phyloP scores from a whole-genome alignment of 2,888 invertebrate genomes.

The Frankliniella fusca region DNA sequence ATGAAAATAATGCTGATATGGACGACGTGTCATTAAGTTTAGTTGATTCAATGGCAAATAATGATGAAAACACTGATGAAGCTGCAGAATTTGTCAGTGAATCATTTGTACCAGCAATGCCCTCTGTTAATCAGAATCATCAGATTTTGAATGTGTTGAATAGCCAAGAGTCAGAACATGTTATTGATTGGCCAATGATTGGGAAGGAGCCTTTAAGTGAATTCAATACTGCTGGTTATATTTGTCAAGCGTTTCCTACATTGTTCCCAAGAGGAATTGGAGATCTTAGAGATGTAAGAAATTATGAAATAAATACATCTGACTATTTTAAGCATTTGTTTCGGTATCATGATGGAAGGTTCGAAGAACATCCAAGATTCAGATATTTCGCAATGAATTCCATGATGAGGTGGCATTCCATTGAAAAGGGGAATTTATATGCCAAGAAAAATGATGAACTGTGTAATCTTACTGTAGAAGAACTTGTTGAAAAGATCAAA shows the following conservation, averaged over 20 bases:
- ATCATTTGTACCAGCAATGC: not conserved
- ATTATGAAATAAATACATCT: not conserved
- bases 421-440: not conserved
- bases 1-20: not conserved
- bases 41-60: too few relatives aligned
- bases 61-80: not conserved
- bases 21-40: too few relatives aligned
- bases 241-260: constrained; percentile 33
- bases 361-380: constrained; percentile 30
- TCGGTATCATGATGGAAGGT: constrained; percentile 28
- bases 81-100: not conserved
- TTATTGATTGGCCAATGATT: constrained; percentile 19
- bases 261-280: constrained; percentile 34
- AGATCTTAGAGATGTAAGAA: constrained; percentile 30
- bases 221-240: constrained; percentile 31
- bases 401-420: not conserved
- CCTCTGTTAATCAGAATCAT: not conserved
- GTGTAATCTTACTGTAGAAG: not conserved
- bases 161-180: not conserved
- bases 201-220: constrained; percentile 29
- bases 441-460: not conserved
- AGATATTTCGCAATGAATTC: constrained; percentile 28
- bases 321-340: constrained; percentile 31
- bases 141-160: not conserved
- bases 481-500: constrained; percentile 28